A percentile compares a stretch with the other conserved stretches of the same genome.
Evolutionary conservation across 2,888 invertebrate genomes (phyloP).

Genomic region (Amphiduros pacificus): DNA sequence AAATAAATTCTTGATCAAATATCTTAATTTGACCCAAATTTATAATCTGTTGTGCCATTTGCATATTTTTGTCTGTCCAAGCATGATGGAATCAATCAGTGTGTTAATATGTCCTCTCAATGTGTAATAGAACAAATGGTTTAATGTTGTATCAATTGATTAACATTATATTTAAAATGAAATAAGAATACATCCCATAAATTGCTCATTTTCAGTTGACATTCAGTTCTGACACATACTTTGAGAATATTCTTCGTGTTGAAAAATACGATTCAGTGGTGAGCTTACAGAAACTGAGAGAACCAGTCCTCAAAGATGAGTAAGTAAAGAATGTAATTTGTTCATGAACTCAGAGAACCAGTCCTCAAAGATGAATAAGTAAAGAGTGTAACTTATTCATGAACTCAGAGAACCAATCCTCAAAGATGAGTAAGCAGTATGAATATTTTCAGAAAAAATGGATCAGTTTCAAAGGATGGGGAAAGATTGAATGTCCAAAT

Average conservation of each 20-base stretch:
- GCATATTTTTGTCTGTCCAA: no score
- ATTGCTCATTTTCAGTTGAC: conserved; percentile 33
- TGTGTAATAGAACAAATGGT: no score
- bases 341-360: conserved; percentile 39
- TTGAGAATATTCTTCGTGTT: conserved; percentile 47
- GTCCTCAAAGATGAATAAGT: conserved; percentile 50
- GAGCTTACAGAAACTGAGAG: conserved; percentile 40
- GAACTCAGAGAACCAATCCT: conserved; percentile 44
- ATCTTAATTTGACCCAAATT: no score
- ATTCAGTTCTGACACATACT: conserved; percentile 43
- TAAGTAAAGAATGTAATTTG: conserved; percentile 32
- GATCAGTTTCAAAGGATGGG: no score
- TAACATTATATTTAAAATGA: no score
- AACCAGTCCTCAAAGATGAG: conserved; percentile 48
- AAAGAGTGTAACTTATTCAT: background rate
- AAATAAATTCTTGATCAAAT: no score
- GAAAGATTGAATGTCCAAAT: no score
- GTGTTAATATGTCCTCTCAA: no score
- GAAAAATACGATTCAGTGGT: conserved; percentile 41
- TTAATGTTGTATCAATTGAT: no score
- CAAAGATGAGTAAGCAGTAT: conserved; percentile 45
- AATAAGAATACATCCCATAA: no score
- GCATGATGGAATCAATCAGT: no score
- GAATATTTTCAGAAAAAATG: background rate
- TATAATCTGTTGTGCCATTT: no score